Evolutionary conservation across 1,140 invertebrate species (phyloP), one percentile per base, ranked within the genome.

Genomic region (Ceratosolen fusciceps): DNA sequence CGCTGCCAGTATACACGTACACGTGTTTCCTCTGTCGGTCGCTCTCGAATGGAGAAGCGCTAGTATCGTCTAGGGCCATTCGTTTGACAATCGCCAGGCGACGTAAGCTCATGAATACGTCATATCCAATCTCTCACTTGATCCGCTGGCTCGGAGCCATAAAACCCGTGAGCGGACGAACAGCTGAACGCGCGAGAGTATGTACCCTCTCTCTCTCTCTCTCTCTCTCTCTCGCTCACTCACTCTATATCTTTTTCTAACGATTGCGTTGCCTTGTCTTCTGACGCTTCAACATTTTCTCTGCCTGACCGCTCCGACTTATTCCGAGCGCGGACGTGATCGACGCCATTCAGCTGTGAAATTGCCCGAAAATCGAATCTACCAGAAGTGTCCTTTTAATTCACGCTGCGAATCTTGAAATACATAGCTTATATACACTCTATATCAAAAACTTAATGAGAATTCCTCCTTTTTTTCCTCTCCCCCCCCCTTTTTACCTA

Each of bases 21-120:
- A n/a, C n/a, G n/a, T n/a, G n/a, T n/a, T 87, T 43, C 52, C 16
- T 67, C 29, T 37, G 26, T 56, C 31, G 4, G 19, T 37, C 21
- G 2, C 34, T 37, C 19, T 65, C 31, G 5, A n/a, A 37, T 34
- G n/a, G 37, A 37, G 34, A 65, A 37, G 31, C 21, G 24, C 24
- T 58, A 2, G 14, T 62, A 62, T 62, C 39, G n/a, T 65, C 21
- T 29, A 43, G 21, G 54, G 16, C n/a, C 21, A 62, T 14, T 0
- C 73, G 8, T 49, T 71, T 71, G 68, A 71, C 47, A 71, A 31
- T 71, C 68, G 68, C 47, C n/a, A 54, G 7, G 7, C 24, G 26
- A 31, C 8, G n/a, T 70, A 77, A 78, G 81, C 86, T 87, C 88
- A 87, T 87, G 86, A 88, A 89, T 88, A 86, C 86, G 85, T 88